Evolutionary conservation across 2,888 invertebrate species (phyloP).

Genomic region (Perizoma flavofasciatum): DNA sequence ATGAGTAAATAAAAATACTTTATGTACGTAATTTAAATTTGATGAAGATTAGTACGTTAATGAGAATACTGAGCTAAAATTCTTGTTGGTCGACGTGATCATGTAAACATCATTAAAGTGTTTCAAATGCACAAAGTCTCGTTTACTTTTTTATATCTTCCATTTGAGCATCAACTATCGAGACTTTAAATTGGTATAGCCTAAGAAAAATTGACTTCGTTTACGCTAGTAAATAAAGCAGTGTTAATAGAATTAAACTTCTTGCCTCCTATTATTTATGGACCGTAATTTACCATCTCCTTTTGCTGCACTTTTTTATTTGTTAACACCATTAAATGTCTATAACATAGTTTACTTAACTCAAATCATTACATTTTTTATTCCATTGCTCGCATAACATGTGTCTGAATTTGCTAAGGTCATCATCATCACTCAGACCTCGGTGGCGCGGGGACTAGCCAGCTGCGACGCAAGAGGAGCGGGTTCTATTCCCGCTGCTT

Average conservation of each 20-base stretch:
- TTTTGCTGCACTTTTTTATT: conserved; percentile 20
- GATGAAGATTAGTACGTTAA: too few relatives aligned
- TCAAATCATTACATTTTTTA: conserved; percentile 9
- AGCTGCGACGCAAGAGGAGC: too few relatives aligned
- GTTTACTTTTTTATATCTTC: too few relatives aligned
- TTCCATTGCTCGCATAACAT: conserved; percentile 5
- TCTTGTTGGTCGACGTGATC: too few relatives aligned
- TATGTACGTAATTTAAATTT: too few relatives aligned
- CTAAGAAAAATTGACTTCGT: conserved; percentile 29
- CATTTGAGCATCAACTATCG: conserved; percentile 16
- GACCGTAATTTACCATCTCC: conserved; percentile 15
- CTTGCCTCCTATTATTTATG: conserved; percentile 13
- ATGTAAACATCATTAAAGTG: too few relatives aligned
- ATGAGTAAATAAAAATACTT: too few relatives aligned
- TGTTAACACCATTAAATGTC: conserved; percentile 14
- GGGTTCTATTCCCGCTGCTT: too few relatives aligned
- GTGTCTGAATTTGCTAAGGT: conserved; percentile 20
- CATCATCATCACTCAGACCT: neutral
- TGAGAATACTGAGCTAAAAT: too few relatives aligned
- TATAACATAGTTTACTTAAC: neutral
- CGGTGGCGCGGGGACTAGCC: too few relatives aligned
- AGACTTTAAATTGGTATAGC: conserved; percentile 29
- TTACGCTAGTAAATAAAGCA: conserved; percentile 20
- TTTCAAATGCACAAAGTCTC: too few relatives aligned
- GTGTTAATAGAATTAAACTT: conserved; percentile 30